Percentiles rank a stretch among this genome's conserved stretches.
Conservation (phyloP, 1,140 invertebrate genomes). For the Tetramorium alpestre region DNA sequence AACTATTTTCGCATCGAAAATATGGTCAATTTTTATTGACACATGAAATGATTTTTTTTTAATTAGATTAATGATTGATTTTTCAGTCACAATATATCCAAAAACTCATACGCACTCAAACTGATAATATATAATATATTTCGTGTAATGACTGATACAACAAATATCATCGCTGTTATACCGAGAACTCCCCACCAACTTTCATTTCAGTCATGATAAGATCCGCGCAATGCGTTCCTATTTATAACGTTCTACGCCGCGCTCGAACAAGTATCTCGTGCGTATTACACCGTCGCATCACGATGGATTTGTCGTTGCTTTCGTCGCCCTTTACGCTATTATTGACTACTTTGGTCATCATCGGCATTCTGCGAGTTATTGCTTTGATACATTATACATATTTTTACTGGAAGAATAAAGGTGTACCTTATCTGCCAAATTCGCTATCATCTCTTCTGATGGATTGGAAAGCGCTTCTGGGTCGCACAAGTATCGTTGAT, state of each 20-base stretch:
- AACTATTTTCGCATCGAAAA: background rate
- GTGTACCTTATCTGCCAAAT: background rate
- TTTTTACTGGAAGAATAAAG: slow-evolving; percentile 64
- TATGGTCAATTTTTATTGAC: background rate
- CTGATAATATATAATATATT: background rate
- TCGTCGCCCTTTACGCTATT: slow-evolving; percentile 13
- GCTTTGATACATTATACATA: background rate
- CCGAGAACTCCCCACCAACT: background rate
- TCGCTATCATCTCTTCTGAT: background rate
- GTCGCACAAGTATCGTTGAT: too few relatives aligned
- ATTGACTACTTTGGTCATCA: background rate
- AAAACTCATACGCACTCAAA: background rate
- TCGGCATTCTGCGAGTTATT: background rate
- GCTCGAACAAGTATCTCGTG: background rate
- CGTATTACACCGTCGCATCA: background rate
- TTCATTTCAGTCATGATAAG: background rate
- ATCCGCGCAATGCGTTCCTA: background rate
- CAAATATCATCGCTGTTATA: background rate
- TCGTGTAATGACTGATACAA: background rate
- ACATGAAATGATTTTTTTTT: background rate
- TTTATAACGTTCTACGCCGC: background rate
- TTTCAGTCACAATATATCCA: background rate
- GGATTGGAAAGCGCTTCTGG: slow-evolving; percentile 31
- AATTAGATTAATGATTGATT: background rate
- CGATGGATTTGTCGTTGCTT: slow-evolving; percentile 5